phyloP scores from a whole-genome alignment of 2,888 invertebrate species.

The Colletes collaris region DNA sequence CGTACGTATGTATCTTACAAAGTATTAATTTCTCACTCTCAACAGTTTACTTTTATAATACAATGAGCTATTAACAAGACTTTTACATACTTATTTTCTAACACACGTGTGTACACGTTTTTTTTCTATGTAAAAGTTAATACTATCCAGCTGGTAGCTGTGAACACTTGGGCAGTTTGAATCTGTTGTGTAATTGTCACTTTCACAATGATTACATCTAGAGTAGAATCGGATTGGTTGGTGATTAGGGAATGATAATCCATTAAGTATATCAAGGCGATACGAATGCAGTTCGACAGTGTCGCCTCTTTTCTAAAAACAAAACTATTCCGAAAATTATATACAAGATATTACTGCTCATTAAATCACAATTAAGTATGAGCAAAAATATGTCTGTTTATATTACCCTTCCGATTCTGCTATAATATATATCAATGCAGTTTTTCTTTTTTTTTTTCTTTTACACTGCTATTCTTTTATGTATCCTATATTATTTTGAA shows the following conservation, averaged over 20 bases:
- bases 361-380: conserved; percentile 15
- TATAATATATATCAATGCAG: conserved; percentile 15
- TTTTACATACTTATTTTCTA: conserved; percentile 56
- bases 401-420: conserved; percentile 17
- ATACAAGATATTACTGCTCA: not conserved
- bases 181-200: conserved; percentile 66
- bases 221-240: conserved; percentile 42
- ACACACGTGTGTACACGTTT: conserved; percentile 39
- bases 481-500: conserved; percentile 28
- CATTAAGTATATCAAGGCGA: conserved; percentile 1
- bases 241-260: conserved; percentile 4
- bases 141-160: conserved; percentile 74
- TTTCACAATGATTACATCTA: conserved; percentile 49
- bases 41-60: conserved; percentile 57
- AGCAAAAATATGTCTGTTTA: conserved; percentile 8
- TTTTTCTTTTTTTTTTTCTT: conserved; percentile 23
- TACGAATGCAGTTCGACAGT: not conserved
- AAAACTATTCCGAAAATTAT: conserved; percentile 6
- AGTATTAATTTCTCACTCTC: conserved; percentile 56
- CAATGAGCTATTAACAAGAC: conserved; percentile 63
- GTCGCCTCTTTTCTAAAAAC: not conserved
- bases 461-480: conserved; percentile 10
- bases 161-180: conserved; percentile 82
- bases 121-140: conserved; percentile 73
- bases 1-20: conserved; percentile 47